Evolutionary conservation across 2,888 invertebrate species (phyloP).

Genomic region (Scaptomyza parva): DNA sequence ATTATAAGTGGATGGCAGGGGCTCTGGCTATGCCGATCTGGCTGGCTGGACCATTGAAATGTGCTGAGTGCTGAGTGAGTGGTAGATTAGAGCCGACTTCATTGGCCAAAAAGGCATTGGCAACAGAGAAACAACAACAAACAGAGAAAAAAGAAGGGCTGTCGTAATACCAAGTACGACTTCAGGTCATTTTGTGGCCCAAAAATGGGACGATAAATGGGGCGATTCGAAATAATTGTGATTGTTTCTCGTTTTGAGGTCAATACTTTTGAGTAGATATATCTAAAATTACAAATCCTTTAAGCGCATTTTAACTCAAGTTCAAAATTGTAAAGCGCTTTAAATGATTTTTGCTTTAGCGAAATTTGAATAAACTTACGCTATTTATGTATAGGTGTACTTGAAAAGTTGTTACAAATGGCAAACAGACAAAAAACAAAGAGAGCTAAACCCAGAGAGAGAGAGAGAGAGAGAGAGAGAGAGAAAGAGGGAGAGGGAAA

Average conservation of each 20-base stretch:
- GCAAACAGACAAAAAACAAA: background rate
- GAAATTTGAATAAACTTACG: background rate
- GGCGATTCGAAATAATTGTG: too few relatives aligned
- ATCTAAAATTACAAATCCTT: too few relatives aligned
- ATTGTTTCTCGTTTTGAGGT: too few relatives aligned
- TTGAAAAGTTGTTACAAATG: conserved; percentile 25
- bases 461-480: background rate
- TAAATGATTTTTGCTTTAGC: background rate
- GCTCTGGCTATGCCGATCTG: conserved; percentile 10
- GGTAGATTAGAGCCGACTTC: conserved; percentile 22
- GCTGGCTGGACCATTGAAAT: conserved; percentile 22
- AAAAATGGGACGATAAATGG: conserved; percentile 1
- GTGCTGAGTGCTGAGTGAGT: conserved; percentile 18
- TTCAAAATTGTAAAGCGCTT: background rate
- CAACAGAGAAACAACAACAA: too few relatives aligned
- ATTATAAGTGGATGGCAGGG: conserved; percentile 1
- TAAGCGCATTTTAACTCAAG: background rate
- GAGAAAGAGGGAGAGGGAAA: background rate
- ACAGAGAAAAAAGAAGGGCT: too few relatives aligned
- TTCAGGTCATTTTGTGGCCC: background rate
- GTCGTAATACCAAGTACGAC: background rate
- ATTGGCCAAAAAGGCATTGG: conserved; percentile 2
- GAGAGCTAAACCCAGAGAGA: background rate
- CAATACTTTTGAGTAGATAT: too few relatives aligned
- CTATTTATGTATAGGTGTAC: background rate